Evolutionary conservation across 2,888 invertebrate species (phyloP).

Genomic region (Eretmocerus hayati): DNA sequence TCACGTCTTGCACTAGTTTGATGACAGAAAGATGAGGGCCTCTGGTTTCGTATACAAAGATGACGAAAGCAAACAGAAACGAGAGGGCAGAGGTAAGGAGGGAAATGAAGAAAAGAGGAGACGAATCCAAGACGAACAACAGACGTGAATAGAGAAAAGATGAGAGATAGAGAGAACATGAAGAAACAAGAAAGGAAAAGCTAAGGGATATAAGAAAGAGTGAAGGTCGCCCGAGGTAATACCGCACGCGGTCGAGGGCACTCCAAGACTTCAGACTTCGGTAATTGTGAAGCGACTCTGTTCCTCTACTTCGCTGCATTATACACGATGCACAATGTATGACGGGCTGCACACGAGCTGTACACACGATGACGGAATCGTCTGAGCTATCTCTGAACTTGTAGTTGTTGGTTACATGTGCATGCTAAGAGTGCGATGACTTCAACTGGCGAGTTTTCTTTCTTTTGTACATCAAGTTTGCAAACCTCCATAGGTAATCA

Average conservation of each 20-base stretch:
- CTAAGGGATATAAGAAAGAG: conserved; percentile 14
- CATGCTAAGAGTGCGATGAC: conserved; percentile 9
- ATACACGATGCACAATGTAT: no score
- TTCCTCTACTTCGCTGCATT: no score
- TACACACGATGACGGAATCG: conserved; percentile 12
- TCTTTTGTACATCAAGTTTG: no score
- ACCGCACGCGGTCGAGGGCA: conserved; percentile 21
- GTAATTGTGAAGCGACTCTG: conserved; percentile 20
- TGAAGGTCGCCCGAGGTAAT: conserved; percentile 23
- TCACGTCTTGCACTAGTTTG: conserved; percentile 21
- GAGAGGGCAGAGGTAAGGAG: conserved; percentile 5
- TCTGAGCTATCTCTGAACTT: conserved; percentile 6
- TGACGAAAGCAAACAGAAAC: conserved; percentile 4
- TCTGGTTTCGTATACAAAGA: conserved; percentile 18
- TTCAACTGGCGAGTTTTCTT: no score
- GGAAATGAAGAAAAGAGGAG: background rate
- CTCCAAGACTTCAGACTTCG: conserved; percentile 21
- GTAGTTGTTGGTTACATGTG: no score
- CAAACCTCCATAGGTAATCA: no score
- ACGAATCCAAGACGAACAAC: background rate
- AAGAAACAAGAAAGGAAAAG: conserved; percentile 1
- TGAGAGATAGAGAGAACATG: background rate
- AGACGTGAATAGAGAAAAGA: background rate
- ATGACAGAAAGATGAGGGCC: conserved; percentile 18
- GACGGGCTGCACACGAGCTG: conserved; percentile 3